Percentiles rank a stretch among this genome's conserved stretches.
Evolutionary conservation across 1,140 invertebrate species (phyloP).

Genomic region (Asbolus verrucosus): DNA sequence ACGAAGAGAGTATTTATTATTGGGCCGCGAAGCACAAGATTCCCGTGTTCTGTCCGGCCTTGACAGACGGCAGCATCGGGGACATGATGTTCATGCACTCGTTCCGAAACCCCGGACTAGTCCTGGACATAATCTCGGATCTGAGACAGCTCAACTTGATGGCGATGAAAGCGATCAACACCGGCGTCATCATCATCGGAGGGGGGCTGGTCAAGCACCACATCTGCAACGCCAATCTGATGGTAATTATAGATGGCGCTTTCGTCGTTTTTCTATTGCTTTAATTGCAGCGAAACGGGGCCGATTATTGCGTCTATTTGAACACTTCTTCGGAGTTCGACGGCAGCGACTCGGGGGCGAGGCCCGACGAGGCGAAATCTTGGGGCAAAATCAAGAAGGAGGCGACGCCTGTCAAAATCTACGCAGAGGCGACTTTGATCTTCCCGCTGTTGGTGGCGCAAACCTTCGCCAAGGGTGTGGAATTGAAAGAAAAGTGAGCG

Average conservation of each 20-base stretch:
- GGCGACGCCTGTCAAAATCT: slow-evolving; percentile 94
- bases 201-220: slow-evolving; percentile 99
- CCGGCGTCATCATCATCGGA: slow-evolving; percentile 97
- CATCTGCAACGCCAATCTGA: slow-evolving; percentile 97
- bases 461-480: slow-evolving; percentile 84
- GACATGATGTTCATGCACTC: slow-evolving; percentile 99
- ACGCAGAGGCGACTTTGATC: slow-evolving; percentile 94
- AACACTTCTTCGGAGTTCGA: slow-evolving; percentile 99
- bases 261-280: too few species aligned
- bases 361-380: slow-evolving; percentile 97
- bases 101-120: slow-evolving; percentile 89
- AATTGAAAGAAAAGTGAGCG: slow-evolving; percentile 27
- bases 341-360: slow-evolving; percentile 97
- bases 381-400: slow-evolving; percentile 97
- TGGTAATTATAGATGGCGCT: too few species aligned
- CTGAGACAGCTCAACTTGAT: slow-evolving; percentile 91
- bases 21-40: slow-evolving; percentile 99
- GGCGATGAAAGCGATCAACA: slow-evolving; percentile 92
- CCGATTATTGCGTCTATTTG: slow-evolving; percentile 95
- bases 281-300: slow-evolving; percentile 95
- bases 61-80: slow-evolving; percentile 98
- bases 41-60: slow-evolving; percentile 96
- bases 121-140: slow-evolving; percentile 95
- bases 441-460: slow-evolving; percentile 96
- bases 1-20: slow-evolving; percentile 95